Evolutionary conservation across 2,888 invertebrate species (phyloP).

Genomic region (Brachypalpus laphriformis): DNA sequence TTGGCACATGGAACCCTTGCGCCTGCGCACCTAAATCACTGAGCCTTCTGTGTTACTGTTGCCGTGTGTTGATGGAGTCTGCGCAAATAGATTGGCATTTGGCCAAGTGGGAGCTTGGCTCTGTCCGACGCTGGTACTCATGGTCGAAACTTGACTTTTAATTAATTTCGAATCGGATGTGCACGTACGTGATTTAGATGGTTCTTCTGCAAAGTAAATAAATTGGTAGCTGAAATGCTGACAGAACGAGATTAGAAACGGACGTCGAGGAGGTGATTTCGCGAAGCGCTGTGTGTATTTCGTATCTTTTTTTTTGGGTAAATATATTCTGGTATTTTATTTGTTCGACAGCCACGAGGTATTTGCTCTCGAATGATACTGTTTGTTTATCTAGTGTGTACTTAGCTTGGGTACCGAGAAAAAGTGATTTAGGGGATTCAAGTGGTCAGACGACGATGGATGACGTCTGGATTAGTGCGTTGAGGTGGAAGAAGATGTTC

Average conservation of each 20-base stretch:
- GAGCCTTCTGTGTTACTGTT: neutral
- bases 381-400: slow-evolving; percentile 51
- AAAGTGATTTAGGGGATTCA: slow-evolving; percentile 11
- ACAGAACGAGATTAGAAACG: slow-evolving; percentile 66
- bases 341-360: slow-evolving; percentile 37
- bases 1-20: neutral
- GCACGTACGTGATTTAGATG: slow-evolving; percentile 56
- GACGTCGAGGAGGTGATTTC: slow-evolving; percentile 52
- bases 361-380: slow-evolving; percentile 54
- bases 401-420: slow-evolving; percentile 35
- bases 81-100: slow-evolving; percentile 11
- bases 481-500: neutral
- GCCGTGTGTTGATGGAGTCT: slow-evolving; percentile 5
- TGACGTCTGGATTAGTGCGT: slow-evolving; percentile 15
- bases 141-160: slow-evolving; percentile 61
- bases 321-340: slow-evolving; percentile 58
- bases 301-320: neutral
- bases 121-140: slow-evolving; percentile 15
- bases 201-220: slow-evolving; percentile 40
- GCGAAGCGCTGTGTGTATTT: neutral
- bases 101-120: slow-evolving; percentile 10
- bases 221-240: slow-evolving; percentile 63
- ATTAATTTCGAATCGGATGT: slow-evolving; percentile 67
- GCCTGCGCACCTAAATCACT: neutral
- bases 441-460: neutral